Base-by-base conservation (phyloP, 2,113 vertebrate genomes). In the Solea senegalensis region DNA sequence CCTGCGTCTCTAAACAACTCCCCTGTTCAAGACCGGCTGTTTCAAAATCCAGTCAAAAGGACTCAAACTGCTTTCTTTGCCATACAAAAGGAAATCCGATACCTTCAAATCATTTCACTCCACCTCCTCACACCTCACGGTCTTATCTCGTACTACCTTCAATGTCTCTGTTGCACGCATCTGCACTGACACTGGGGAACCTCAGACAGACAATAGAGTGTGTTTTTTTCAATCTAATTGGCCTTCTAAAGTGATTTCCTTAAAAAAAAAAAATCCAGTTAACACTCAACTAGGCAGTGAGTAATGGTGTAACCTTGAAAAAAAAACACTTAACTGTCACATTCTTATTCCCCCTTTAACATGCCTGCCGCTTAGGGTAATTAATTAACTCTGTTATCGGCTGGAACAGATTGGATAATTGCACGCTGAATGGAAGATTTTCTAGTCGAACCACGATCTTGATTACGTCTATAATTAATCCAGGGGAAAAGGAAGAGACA, bases 401-500 rank as follows among this genome's bases (percentile, higher is more conserved):
- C 71, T 58, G 14, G 8, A 81, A 72, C 69, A 77, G 84, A 91
- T 78, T 80, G 82, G 82, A 75, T 90, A 89, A 90, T 88, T 88
- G 83, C 81, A 59, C 1, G 41, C 62, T 69, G 72, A 85, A 87
- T 78, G 72, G 41, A 66, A 87, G 21, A 82, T 78, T 48, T 81
- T 84, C 80, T 64, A 67, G 79, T 81, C 72, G 54, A 48, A 85
- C 72, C 14, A 51, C n/a, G 59, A 82, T 88, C 84, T 78, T 81
- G 80, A 90, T 88, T 81, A 79, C 71, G 69, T 71, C 65, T 51
- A 69, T 84, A 89, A 90, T 91, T 88, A 89, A 84, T 86, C 51
- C 26, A 16, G 5, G 5, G 21, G 14, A 59, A 85, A 82, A 60
- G 66, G 74, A 72, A 59, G 61, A 79, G 55, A 64, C 57, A 8